These are phyloP conservation scores for Athalia rosae DNA, from an alignment of 2,888 invertebrate species.

Conservation along the genomic window DNA sequence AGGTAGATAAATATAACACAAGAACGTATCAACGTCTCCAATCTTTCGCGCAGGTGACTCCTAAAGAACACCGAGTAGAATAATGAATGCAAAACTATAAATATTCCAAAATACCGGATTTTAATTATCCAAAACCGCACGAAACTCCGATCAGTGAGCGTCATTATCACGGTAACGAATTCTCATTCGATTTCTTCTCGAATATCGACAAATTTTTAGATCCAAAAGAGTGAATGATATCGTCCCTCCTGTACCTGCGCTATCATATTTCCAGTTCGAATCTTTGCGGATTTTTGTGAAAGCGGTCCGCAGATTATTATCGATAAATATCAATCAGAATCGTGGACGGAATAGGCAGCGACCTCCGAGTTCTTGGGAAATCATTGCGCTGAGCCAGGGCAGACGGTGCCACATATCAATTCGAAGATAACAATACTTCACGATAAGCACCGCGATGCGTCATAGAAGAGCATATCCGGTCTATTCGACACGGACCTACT, in stretches of 20 bases:
- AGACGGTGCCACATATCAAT: conserved; percentile 43
- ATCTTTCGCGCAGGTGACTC: conserved; percentile 22
- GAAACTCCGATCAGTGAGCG: no score
- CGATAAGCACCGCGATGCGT: conserved; percentile 64
- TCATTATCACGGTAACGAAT: neutral
- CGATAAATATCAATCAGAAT: conserved; percentile 23
- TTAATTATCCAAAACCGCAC: no score
- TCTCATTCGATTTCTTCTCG: neutral
- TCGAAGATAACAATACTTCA: conserved; percentile 60
- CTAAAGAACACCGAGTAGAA: no score
- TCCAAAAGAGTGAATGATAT: no score
- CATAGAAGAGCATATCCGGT: conserved; percentile 54
- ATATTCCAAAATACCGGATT: no score
- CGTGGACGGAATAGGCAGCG: neutral
- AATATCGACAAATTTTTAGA: neutral
- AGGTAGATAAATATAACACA: neutral
- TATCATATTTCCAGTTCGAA: no score
- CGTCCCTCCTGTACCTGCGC: no score
- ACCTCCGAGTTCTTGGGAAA: conserved; percentile 1
- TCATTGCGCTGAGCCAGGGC: conserved; percentile 13
- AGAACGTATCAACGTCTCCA: neutral
- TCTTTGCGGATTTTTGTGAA: neutral
- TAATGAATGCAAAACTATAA: no score
- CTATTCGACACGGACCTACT: conserved; percentile 23
- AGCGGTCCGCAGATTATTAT: neutral